Percentiles rank a stretch among this genome's conserved stretches.
These are phyloP conservation scores for Onychomys torridus DNA, from an alignment of 2,797 vertebrate genomes.

Conservation along the genomic window DNA sequence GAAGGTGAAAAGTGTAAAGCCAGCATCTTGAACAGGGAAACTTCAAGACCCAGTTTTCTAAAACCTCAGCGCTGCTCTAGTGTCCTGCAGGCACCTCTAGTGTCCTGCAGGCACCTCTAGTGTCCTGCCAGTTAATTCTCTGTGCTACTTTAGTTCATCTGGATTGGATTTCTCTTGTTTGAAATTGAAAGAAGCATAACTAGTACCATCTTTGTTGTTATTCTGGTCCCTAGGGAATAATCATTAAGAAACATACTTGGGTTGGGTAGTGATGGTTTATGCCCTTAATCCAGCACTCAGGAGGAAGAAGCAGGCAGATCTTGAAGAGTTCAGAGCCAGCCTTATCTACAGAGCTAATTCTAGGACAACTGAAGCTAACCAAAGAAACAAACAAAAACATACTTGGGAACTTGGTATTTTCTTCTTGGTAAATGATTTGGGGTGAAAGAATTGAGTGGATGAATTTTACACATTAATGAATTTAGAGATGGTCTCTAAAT, in stretches of 20 bases:
- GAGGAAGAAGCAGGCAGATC: not conserved
- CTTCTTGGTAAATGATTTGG: not conserved
- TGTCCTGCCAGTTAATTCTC: not conserved
- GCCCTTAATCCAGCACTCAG: not conserved
- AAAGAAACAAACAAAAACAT: not conserved
- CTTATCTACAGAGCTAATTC: not conserved
- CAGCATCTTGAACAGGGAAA: not conserved
- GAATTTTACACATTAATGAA: not conserved
- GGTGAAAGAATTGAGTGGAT: not conserved
- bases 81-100: not conserved
- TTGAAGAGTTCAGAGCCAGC: not conserved
- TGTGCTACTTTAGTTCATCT: not conserved
- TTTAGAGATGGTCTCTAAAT: not conserved
- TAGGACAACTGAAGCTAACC: not conserved
- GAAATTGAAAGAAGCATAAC: not conserved
- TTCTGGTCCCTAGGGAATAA: not conserved
- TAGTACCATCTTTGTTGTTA: not conserved
- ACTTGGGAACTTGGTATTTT: not conserved
- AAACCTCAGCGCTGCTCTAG: not conserved
- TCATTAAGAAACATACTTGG: not conserved
- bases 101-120: not conserved
- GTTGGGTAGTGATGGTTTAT: rapidly evolving
- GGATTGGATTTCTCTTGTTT: not conserved
- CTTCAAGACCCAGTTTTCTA: not conserved
- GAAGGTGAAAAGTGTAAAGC: not conserved